Base-by-base conservation (phyloP, 1,140 invertebrate species). In the Hormaphis cornu region DNA sequence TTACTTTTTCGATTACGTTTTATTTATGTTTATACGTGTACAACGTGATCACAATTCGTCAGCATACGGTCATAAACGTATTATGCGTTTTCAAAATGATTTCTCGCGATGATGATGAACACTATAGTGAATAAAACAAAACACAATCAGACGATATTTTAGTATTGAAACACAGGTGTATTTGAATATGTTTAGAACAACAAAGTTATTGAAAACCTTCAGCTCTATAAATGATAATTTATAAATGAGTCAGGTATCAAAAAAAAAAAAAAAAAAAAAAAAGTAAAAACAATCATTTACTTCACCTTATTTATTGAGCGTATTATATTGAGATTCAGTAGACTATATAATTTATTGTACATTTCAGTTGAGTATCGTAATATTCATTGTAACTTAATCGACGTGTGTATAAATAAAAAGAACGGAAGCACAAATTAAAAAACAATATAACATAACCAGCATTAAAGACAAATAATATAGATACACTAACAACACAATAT, bases 271-370 rank as follows among this genome's bases (percentile, higher is more conserved):
- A 3, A 37, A 14, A 56, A 37, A 46, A 33, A 46, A 18, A 63
- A n/a, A n/a, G n/a, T n/a, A 63, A 46, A 20, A n/a, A 63, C 26
- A 33, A 9, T 1, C 16, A 14, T 54, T 63, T 61, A 40, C 58
- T 63, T 63, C 58, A 63, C 58, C 40, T 35, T 66, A 66, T 66
- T 66, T 66, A 66, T 66, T 66, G 61, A 66, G 61, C 61, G 42
- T 66, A 66, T n/a, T n/a, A n/a, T n/a, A n/a, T 46, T 66, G 42
- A 48, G 44, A 66, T 66, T 66, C 61, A 66, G 44, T 66, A 50
- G 28, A 66, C 61, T 66, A 66, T 63, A 63, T 63, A 63, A 63
- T 33, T 50, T 50, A 50, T 66, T 28, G 35, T 66, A 66, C 61
- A 66, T 28, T 66, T 44, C 61, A 22, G 35, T 40, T 24, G 33